Percentiles rank a stretch among this genome's conserved stretches.
Conservation (phyloP, 2,888 invertebrate genomes). For the Siphlonurus alternatus region DNA sequence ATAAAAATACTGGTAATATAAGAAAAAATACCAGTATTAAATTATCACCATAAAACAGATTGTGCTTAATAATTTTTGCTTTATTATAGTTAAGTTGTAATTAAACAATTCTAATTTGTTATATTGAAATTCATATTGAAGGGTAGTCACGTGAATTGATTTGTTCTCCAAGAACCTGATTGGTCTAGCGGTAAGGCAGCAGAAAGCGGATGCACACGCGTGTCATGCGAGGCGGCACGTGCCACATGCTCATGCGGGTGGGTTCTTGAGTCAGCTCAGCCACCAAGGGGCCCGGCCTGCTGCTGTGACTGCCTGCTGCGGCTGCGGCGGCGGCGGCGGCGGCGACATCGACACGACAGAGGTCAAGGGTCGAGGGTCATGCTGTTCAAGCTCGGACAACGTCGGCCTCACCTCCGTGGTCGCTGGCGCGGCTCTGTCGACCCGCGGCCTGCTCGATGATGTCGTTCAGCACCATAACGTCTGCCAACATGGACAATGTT, state of each 20-base stretch:
- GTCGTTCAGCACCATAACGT: conserved; percentile 93
- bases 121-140: too few species aligned
- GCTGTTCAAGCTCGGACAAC: conserved; percentile 13
- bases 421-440: conserved; percentile 68
- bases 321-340: too few species aligned
- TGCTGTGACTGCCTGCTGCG: too few species aligned
- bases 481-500: conserved; percentile 41
- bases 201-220: not conserved
- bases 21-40: too few species aligned
- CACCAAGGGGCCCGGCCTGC: not conserved
- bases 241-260: not conserved
- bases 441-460: conserved; percentile 92
- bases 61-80: too few species aligned
- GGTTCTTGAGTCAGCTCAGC: not conserved
- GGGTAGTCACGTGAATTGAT: not conserved
- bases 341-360: not conserved
- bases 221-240: too few species aligned
- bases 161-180: not conserved
- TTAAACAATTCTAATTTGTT: too few species aligned
- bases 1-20: too few species aligned
- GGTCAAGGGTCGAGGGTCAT: conserved; percentile 1
- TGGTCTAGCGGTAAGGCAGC: not conserved
- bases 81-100: too few species aligned
- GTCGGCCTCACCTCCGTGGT: conserved; percentile 61
- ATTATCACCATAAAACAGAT: too few species aligned